Evolutionary conservation across 2,113 vertebrate species (phyloP).

Genomic region (Brachyistius frenatus): DNA sequence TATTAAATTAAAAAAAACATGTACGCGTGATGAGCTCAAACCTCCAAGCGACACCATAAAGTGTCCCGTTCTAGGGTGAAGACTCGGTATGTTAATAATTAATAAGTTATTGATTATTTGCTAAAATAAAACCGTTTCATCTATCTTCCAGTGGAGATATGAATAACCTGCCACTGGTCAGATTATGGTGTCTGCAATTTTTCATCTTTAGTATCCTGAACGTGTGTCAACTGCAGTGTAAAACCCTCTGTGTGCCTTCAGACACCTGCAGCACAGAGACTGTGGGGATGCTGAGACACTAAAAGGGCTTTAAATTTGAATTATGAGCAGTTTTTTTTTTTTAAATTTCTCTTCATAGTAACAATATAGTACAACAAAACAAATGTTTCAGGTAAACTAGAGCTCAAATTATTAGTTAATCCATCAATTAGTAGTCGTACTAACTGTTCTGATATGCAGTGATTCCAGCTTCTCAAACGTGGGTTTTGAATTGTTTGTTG

Average conservation of each 20-base stretch:
- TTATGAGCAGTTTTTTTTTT: background rate
- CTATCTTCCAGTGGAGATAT: no score
- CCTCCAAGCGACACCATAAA: no score
- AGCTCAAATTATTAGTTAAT: no score
- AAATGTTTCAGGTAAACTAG: background rate
- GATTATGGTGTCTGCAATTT: no score
- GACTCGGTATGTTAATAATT: no score
- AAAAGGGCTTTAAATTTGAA: background rate
- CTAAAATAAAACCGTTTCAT: no score
- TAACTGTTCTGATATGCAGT: background rate
- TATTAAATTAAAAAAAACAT: no score
- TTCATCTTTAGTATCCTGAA: background rate
- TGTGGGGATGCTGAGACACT: background rate
- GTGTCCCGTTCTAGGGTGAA: no score
- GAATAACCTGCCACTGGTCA: no score
- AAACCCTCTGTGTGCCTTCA: background rate
- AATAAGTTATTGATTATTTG: no score
- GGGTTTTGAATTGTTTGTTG: background rate
- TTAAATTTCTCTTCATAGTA: background rate
- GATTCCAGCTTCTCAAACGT: background rate
- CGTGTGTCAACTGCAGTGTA: background rate
- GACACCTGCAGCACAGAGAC: constrained; percentile 22
- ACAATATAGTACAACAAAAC: background rate
- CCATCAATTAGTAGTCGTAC: background rate
- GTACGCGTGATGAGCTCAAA: no score